Conservation (phyloP, 2,888 invertebrate species). For the Sminthurinus aureus region DNA sequence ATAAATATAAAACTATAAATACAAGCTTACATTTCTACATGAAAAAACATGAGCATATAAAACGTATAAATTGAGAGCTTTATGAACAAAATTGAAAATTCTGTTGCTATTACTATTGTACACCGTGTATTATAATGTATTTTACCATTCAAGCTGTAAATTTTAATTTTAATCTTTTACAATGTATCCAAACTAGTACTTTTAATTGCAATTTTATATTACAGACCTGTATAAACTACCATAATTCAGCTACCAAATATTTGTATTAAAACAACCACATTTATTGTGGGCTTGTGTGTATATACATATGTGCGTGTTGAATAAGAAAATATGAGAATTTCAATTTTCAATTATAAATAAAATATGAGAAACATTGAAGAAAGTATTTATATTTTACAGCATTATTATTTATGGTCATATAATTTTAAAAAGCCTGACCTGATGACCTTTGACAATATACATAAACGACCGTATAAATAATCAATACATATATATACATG, state of each 20-base stretch:
- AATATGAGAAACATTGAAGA: background rate
- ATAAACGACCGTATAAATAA: background rate
- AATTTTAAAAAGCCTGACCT: background rate
- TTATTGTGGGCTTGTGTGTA: too few species aligned
- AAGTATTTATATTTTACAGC: too few species aligned
- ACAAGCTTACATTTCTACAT: conserved; percentile 23
- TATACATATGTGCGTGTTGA: background rate
- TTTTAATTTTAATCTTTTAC: background rate
- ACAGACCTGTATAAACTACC: too few species aligned
- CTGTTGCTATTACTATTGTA: too few species aligned
- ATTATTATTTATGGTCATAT: too few species aligned
- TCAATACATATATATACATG: background rate
- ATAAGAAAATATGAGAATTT: background rate
- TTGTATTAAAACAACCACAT: too few species aligned
- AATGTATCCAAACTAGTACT: background rate
- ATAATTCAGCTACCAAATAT: too few species aligned
- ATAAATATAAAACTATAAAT: background rate
- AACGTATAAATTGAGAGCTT: background rate
- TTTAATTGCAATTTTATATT: too few species aligned
- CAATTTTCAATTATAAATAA: background rate
- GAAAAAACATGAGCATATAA: conserved; percentile 1
- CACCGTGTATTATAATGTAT: too few species aligned
- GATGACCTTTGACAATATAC: background rate
- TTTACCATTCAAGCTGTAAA: background rate
- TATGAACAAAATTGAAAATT: too few species aligned